Conservation (phyloP, 2,797 vertebrate genomes). For the Lagothrix lagotricha region DNA sequence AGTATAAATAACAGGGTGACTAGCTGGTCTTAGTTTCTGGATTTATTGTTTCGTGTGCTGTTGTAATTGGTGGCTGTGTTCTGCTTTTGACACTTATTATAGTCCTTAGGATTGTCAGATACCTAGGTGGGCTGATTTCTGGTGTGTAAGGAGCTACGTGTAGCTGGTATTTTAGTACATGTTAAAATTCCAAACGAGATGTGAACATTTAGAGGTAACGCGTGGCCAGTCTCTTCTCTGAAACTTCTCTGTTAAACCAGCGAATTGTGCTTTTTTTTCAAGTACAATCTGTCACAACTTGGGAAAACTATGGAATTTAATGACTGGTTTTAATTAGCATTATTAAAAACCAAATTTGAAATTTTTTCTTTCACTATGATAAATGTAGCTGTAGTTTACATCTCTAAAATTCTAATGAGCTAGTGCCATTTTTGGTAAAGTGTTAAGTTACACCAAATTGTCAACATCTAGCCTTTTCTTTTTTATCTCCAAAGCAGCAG, state of each 20-base stretch:
- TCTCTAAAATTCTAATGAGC: neutral
- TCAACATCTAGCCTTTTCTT: neutral
- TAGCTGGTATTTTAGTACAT: neutral
- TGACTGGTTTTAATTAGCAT: slow-evolving; percentile 1
- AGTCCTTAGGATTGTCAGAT: neutral
- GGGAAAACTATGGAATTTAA: neutral
- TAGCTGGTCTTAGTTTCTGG: neutral
- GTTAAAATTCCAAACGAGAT: neutral
- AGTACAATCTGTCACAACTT: neutral
- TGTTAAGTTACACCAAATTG: neutral
- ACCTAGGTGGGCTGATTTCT: neutral
- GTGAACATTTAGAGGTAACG: neutral
- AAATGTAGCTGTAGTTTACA: neutral
- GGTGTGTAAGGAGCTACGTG: neutral
- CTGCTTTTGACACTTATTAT: neutral
- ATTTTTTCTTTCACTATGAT: neutral
- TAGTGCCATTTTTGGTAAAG: neutral
- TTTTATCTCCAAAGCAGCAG: neutral
- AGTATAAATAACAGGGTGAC: neutral
- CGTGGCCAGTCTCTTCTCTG: neutral
- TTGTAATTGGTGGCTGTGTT: neutral
- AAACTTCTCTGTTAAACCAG: neutral
- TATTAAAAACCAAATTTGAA: neutral
- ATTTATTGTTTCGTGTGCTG: neutral
- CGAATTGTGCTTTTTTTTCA: neutral